Percentiles rank a stretch among this genome's conserved stretches.
These are phyloP conservation scores for Escarpia spicata DNA, from an alignment of 2,888 invertebrate species.

Conservation along the genomic window DNA sequence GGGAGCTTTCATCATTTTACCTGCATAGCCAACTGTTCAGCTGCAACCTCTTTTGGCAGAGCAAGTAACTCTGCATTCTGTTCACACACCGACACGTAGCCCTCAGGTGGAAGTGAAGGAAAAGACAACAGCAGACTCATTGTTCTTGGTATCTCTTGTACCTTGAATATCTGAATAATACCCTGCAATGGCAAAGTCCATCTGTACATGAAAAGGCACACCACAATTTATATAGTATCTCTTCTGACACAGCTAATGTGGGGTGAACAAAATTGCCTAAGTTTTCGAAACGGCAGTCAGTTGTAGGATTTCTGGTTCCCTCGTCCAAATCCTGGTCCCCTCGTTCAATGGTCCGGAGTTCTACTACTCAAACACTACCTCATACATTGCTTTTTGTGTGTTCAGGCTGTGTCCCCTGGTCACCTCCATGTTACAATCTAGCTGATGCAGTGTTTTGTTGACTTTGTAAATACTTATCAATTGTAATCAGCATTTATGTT, in stretches of 20 bases:
- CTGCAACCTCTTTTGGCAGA: not conserved
- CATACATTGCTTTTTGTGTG: too few relatives aligned
- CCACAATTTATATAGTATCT: not conserved
- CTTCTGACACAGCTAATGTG: not conserved
- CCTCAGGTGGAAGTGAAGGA: constrained; percentile 45
- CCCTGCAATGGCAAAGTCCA: not conserved
- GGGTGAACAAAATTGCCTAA: too few relatives aligned
- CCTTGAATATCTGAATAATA: not conserved
- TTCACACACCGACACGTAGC: constrained; percentile 52
- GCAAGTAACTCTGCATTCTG: constrained; percentile 51
- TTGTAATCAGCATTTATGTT: too few relatives aligned
- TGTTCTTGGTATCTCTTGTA: not conserved
- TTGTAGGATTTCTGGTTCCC: too few relatives aligned
- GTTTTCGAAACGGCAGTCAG: too few relatives aligned
- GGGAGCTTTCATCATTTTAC: not conserved
- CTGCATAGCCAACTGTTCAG: not conserved
- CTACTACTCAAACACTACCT: too few relatives aligned
- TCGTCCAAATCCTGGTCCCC: too few relatives aligned
- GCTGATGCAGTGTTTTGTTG: too few relatives aligned
- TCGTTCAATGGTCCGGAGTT: too few relatives aligned
- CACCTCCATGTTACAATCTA: too few relatives aligned
- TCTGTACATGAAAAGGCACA: not conserved
- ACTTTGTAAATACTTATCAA: too few relatives aligned
- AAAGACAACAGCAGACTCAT: constrained; percentile 41
- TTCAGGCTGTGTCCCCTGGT: too few relatives aligned